These are phyloP conservation scores for Pleuronectes platessa DNA, from an alignment of 2,113 vertebrate genomes.

Conservation along the genomic window DNA sequence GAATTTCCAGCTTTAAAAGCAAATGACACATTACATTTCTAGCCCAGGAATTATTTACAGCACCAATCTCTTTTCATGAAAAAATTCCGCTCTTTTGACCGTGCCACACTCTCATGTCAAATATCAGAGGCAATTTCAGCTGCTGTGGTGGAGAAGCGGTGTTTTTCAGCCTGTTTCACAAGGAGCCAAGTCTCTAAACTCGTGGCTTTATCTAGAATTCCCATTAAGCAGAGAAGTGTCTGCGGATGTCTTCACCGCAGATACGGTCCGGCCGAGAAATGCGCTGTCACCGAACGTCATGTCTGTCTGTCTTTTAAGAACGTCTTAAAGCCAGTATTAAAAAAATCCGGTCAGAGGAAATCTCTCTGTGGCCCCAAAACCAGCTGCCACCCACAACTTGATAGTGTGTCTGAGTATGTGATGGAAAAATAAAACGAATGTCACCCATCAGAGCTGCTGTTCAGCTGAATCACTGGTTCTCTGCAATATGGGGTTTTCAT, in stretches of 20 bases:
- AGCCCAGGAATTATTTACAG: constrained; percentile 5
- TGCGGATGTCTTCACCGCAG: constrained; percentile 20
- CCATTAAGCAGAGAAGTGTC: constrained; percentile 19
- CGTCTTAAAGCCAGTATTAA: constrained; percentile 42
- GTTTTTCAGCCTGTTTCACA: constrained; percentile 9
- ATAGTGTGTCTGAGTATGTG: constrained; percentile 35
- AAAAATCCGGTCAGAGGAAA: constrained; percentile 53
- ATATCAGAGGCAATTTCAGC: not conserved
- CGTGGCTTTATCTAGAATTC: constrained; percentile 36
- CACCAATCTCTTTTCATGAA: not conserved
- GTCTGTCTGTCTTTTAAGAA: constrained; percentile 19
- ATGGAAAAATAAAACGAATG: constrained; percentile 35
- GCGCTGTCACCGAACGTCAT: constrained; percentile 50
- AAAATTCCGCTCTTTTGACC: not conserved
- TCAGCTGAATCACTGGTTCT: constrained; percentile 8
- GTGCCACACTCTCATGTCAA: not conserved
- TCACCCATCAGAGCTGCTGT: not conserved
- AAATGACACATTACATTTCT: constrained; percentile 2
- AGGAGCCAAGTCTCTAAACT: constrained; percentile 23
- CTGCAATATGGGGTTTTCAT: not conserved
- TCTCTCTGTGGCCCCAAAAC: constrained; percentile 45
- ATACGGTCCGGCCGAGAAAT: constrained; percentile 40
- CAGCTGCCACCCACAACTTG: constrained; percentile 39
- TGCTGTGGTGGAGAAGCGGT: not conserved
- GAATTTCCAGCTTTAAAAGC: constrained; percentile 11